These are phyloP conservation scores for Chrysemys picta DNA, from an alignment of 2,113 vertebrate species.

Conservation along the genomic window DNA sequence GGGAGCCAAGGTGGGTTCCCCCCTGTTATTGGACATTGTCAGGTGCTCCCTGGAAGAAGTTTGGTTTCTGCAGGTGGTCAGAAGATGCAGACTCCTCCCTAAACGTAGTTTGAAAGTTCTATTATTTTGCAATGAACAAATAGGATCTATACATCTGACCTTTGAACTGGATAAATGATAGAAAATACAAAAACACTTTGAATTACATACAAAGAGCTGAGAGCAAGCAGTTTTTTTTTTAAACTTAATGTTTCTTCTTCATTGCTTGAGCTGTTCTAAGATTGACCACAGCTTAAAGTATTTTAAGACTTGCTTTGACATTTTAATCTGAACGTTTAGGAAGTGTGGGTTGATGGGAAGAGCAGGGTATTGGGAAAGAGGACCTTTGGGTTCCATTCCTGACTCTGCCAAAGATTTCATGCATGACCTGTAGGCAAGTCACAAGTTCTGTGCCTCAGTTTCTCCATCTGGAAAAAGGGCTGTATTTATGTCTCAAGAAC, in stretches of 20 bases:
- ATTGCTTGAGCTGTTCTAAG: not conserved
- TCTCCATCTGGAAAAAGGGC: not conserved
- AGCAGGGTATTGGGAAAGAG: not conserved
- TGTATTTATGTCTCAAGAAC: not conserved
- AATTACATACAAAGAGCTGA: not conserved
- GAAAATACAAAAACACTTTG: not conserved
- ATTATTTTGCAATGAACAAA: not conserved
- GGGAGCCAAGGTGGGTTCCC: not conserved
- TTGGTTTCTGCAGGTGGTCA: too few species aligned
- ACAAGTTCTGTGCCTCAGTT: not conserved
- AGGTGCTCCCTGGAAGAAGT: not conserved
- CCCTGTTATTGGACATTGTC: not conserved
- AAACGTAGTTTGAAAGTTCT: not conserved
- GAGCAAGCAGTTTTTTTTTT: not conserved
- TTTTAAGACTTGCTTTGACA: not conserved
- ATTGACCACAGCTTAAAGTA: not conserved
- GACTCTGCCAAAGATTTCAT: not conserved
- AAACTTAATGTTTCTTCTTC: not conserved
- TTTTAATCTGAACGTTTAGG: not conserved
- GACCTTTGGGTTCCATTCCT: not conserved
- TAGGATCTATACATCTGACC: not conserved
- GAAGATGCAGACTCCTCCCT: not conserved
- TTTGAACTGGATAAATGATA: not conserved
- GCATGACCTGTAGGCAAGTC: not conserved
- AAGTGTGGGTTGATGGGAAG: rapidly evolving